Evolutionary conservation across 1,140 invertebrate species (phyloP).

Genomic region (Drosophila pachea): DNA sequence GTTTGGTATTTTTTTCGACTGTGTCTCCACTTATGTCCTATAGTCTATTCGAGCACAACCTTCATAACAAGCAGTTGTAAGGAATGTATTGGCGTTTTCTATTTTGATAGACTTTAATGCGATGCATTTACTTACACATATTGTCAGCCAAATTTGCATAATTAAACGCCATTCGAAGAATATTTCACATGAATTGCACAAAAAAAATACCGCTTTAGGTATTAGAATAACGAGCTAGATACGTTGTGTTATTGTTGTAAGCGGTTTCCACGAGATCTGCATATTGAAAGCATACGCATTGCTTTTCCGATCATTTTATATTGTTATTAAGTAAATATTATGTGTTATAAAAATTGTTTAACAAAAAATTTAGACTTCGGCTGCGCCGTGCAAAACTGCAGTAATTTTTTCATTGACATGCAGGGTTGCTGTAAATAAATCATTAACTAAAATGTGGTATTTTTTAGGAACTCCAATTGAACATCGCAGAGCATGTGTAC

Average conservation of each 20-base stretch:
- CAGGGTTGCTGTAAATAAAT: slow-evolving; percentile 23
- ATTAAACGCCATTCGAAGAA: slow-evolving; percentile 57
- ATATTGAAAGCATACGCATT: slow-evolving; percentile 8
- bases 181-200: slow-evolving; percentile 20
- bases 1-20: slow-evolving; percentile 37
- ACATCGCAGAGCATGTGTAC: slow-evolving; percentile 9
- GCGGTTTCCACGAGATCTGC: slow-evolving; percentile 3
- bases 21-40: slow-evolving; percentile 12
- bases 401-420: slow-evolving; percentile 6
- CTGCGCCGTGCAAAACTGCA: background rate
- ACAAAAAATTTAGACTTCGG: slow-evolving; percentile 13
- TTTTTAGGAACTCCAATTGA: slow-evolving; percentile 16
- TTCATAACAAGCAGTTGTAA: background rate
- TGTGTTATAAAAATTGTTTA: slow-evolving; percentile 4
- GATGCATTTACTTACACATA: slow-evolving; percentile 60
- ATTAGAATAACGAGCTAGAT: slow-evolving; percentile 18
- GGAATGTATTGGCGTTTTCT: too few relatives aligned
- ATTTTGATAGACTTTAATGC: background rate
- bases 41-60: slow-evolving; percentile 1
- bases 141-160: slow-evolving; percentile 62
- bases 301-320: slow-evolving; percentile 25
- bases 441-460: slow-evolving; percentile 21
- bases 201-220: slow-evolving; percentile 30
- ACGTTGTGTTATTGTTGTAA: slow-evolving; percentile 17
- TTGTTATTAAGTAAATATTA: slow-evolving; percentile 7